Percentiles rank a stretch among this genome's conserved stretches.
Evolutionary conservation across 2,888 invertebrate species (phyloP).

Genomic region (Amblyteles armatorius): DNA sequence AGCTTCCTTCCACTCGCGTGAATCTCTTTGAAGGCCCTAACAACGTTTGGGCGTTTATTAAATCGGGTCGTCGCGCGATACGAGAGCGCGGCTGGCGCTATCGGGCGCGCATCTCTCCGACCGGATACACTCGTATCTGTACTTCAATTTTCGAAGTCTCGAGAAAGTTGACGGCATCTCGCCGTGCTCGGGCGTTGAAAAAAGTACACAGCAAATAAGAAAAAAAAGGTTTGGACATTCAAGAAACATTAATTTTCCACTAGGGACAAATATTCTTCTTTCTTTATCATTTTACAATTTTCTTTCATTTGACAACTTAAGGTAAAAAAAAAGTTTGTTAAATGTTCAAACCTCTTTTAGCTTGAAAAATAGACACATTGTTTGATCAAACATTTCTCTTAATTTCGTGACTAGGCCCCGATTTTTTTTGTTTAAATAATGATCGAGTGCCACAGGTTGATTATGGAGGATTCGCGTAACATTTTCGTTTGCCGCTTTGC

Average conservation of each 20-base stretch:
- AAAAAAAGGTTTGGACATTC: too few relatives aligned
- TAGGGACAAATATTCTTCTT: too few relatives aligned
- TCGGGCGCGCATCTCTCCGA: background rate
- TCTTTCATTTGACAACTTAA: too few relatives aligned
- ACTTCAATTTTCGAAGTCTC: background rate
- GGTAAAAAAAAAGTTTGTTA: too few relatives aligned
- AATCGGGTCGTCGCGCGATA: conserved; percentile 18
- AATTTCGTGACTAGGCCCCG: background rate
- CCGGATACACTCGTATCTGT: background rate
- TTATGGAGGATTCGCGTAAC: background rate
- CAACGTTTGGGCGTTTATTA: conserved; percentile 34
- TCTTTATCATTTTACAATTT: too few relatives aligned
- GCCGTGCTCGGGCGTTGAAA: background rate
- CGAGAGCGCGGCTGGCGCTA: background rate
- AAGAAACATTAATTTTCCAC: too few relatives aligned
- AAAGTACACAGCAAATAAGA: too few relatives aligned
- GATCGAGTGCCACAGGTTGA: background rate
- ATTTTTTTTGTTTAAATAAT: background rate
- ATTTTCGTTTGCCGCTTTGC: background rate
- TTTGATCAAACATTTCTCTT: background rate
- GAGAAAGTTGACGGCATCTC: background rate
- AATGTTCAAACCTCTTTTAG: too few relatives aligned
- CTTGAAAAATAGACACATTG: too few relatives aligned
- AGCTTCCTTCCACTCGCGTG: conserved; percentile 36
- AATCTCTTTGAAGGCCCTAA: conserved; percentile 38